Evolutionary conservation across 2,797 vertebrate species (phyloP), one percentile per base, ranked within the genome.

Genomic region (Manis crassicaudata): DNA sequence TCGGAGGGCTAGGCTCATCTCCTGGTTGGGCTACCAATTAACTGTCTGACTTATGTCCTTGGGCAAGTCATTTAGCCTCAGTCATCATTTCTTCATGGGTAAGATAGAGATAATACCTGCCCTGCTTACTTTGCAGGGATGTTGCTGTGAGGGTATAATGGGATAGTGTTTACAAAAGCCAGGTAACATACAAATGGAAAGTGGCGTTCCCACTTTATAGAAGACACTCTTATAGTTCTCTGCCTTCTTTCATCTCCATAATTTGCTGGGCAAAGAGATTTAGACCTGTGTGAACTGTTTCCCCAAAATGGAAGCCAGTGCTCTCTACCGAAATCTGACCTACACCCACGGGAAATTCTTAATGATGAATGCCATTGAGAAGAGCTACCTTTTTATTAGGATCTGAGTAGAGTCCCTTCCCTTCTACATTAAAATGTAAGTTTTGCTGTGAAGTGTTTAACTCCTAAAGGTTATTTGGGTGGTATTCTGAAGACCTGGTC

Each of bases 81-180:
- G 43, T 82, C 37, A 50, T 29, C 1, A 1, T 90, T 54, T 82
- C 63, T 93, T 94, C 67, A 85, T 75, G 63, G 60, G 54, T 79
- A 67, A 73, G 50, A 27, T 90, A 58, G 23, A 52, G 23, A 67
- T 9, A 62, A 73, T n/a, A 13, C 37, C 29, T 77, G 16, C 65
- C n/a, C 11, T 72, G 68, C 25, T 83, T 68, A 56, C 27, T 14
- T 52, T 72, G 52, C 62, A 56, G 17, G 46, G 76, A 79, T 25
- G 16, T 73, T 20, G 2, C n/a, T 21, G 5, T 56, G 46, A 84
- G 58, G 68, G 56, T 81, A 83, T 95, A 52, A 2, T 37, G 72
- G 93, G 72, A 84, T 60, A 68, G 18, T 81, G 29, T 84, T 82
- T 67, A 63, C 14, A 81, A 82, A 86, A 87, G 65, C 65, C 92